Base-by-base conservation (phyloP, 2,113 vertebrate species). In the Rousettus leschenaultii region DNA sequence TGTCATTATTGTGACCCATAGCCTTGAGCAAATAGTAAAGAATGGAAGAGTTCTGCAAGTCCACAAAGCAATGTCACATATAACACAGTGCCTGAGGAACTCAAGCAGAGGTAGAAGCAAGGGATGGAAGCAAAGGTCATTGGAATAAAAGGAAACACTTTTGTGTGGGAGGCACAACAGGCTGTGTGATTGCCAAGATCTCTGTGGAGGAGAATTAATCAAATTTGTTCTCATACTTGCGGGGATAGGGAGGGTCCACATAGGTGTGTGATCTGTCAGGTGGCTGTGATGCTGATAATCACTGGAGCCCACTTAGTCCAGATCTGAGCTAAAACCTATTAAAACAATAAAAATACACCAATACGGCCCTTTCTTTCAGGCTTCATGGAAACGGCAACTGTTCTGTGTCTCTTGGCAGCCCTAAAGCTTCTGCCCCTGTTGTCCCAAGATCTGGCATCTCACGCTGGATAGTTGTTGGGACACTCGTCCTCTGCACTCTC, bases 21-120 rank as follows among this genome's bases (percentile, higher is more conserved):
- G 79, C 73, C 86, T 97, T 73, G 21, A 96, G 68, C 40, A 86
- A 94, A 98, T 96, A 96, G 92, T 95, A 92, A 95, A 95, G 59
- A 89, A 96, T 48, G 61, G 89, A 78, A 82, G 80, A 95, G 38
- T 96, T 55, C 91, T 40, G 71, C 6, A 33, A 95, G 77, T 77
- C 11, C 1, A 18, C 3, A 16, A 59, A 33, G 68, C 10, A 1
- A 63, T 51, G 61, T 82, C 91, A 13, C 48, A 63, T 66, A 86
- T 71, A 96, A 66, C 63, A 70, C 10, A 83, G 33, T 79, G 71
- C 96, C 89, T 80, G 71, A 89, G 82, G 96, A 59, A 84, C 38
- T 40, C 68, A 43, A 35, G 95, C 97, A 97, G 78, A 89, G 70
- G 70, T 92, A 21, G 26, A 43, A 92, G 74, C 75, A 55, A 96